Percentiles rank a stretch among this genome's conserved stretches.
phyloP scores from a whole-genome alignment of 2,888 invertebrate species.

The Capitulum mitella region DNA sequence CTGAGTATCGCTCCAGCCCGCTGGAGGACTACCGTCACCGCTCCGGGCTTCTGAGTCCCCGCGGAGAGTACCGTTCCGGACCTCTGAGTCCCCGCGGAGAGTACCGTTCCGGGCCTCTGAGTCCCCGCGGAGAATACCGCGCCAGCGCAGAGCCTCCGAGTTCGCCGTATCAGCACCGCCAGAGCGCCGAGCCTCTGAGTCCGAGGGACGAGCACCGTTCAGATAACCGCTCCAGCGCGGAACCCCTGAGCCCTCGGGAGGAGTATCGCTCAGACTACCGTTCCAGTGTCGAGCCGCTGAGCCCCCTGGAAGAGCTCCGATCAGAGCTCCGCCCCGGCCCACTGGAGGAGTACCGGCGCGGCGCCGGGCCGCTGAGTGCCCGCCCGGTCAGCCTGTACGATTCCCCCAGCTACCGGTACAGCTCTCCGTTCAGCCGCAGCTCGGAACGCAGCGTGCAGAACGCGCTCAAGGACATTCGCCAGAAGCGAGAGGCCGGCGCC shows the following conservation, averaged over 20 bases:
- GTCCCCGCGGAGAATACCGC: background rate
- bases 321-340: background rate
- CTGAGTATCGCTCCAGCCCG: background rate
- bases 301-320: background rate
- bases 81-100: background rate
- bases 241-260: background rate
- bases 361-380: background rate
- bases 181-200: background rate
- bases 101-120: background rate
- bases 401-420: background rate
- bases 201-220: background rate
- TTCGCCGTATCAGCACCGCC: background rate
- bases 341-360: background rate
- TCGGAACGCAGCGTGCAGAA: slow-evolving; percentile 18
- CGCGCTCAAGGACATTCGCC: background rate
- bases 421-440: background rate
- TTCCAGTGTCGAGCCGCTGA: background rate
- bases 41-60: background rate
- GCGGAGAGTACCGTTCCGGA: background rate
- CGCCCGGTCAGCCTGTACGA: background rate
- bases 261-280: background rate
- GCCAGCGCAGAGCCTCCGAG: background rate
- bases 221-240: background rate
- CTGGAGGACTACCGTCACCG: background rate
- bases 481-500: background rate